Evolutionary conservation across 2,888 invertebrate genomes (phyloP).

Genomic region (Acleris holmiana): DNA sequence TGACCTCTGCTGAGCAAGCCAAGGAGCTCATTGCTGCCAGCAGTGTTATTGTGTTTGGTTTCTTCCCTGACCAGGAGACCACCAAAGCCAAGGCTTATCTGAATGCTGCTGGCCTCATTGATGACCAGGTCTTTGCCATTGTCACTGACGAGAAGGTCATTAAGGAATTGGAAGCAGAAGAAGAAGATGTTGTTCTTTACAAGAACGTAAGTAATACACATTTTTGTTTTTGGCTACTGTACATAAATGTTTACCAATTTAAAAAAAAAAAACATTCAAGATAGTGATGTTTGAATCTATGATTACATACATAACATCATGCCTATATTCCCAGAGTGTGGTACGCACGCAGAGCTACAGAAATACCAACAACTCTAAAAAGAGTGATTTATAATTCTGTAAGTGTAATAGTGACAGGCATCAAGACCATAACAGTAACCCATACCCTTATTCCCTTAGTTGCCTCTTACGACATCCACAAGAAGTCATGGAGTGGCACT

Average conservation of each 20-base stretch:
- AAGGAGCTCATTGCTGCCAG: slow-evolving; percentile 92
- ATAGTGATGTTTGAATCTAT: no score
- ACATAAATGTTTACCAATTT: background rate
- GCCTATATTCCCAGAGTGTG: no score
- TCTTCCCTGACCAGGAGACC: slow-evolving; percentile 92
- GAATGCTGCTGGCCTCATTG: slow-evolving; percentile 90
- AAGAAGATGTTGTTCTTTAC: slow-evolving; percentile 93
- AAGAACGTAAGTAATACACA: slow-evolving; percentile 89
- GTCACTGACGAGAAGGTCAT: slow-evolving; percentile 91
- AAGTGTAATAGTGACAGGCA: no score
- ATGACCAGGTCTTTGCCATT: slow-evolving; percentile 95
- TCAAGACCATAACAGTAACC: no score
- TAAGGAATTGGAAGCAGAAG: slow-evolving; percentile 90
- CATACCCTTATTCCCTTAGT: no score
- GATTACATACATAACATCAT: no score
- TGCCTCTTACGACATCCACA: no score
- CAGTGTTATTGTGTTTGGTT: slow-evolving; percentile 94
- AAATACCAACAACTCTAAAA: no score
- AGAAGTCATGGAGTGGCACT: no score
- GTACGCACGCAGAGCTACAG: no score
- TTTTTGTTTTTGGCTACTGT: background rate
- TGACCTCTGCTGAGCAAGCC: slow-evolving; percentile 91
- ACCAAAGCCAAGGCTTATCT: slow-evolving; percentile 93
- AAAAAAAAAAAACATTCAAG: no score
- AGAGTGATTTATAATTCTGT: no score